These are phyloP conservation scores for Condylura cristata DNA, from an alignment of 2,113 vertebrate genomes.

Conservation along the genomic window DNA sequence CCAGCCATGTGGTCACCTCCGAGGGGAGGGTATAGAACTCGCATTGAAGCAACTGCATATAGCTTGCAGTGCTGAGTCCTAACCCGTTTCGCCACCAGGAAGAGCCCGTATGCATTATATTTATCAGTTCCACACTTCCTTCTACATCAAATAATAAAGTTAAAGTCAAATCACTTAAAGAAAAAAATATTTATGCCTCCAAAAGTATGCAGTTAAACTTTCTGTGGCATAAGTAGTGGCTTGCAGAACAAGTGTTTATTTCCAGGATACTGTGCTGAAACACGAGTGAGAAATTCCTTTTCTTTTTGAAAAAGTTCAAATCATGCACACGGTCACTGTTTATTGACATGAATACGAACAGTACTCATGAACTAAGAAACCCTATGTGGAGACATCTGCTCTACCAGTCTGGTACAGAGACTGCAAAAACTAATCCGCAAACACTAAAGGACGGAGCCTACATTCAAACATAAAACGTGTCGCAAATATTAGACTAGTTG, in stretches of 20 bases:
- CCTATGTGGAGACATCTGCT: neutral
- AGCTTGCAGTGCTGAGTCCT: too few species aligned
- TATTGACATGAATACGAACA: neutral
- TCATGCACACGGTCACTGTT: neutral
- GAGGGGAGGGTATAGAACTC: too few species aligned
- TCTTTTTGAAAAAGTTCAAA: neutral
- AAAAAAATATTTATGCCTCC: neutral
- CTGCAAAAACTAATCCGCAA: neutral
- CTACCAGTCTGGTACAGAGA: neutral
- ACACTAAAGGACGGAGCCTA: neutral
- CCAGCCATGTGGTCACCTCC: too few species aligned
- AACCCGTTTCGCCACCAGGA: too few species aligned
- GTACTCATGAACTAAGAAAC: neutral
- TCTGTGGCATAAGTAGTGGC: neutral
- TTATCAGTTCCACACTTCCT: constrained; percentile 1
- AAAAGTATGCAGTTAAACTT: constrained; percentile 7
- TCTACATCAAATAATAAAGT: neutral
- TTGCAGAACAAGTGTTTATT: neutral
- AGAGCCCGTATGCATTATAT: too few species aligned
- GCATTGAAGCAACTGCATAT: too few species aligned
- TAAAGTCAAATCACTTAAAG: constrained; percentile 17
- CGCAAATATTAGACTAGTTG: neutral
- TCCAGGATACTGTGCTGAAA: constrained; percentile 1
- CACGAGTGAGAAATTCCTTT: neutral
- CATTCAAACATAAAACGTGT: neutral